Conservation (phyloP, 1,140 invertebrate genomes). For the Andricus grossulariae region DNA sequence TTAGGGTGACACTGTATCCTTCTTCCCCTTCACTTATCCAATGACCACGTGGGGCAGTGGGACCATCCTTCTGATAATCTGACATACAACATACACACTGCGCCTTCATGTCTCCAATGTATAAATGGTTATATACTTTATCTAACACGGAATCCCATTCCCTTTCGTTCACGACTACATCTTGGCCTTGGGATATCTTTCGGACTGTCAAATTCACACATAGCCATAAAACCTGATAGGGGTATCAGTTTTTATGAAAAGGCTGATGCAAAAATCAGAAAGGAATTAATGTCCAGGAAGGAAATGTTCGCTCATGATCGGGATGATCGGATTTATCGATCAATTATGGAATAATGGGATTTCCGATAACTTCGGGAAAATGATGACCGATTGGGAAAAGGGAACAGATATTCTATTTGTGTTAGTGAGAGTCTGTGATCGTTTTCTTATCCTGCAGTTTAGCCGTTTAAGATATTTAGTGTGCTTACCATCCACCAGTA, state of each 20-base stretch:
- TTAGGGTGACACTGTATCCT: neutral
- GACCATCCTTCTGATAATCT: neutral
- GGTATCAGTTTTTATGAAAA: neutral
- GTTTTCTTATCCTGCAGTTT: too few species aligned
- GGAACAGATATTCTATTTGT: too few species aligned
- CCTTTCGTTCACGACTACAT: neutral
- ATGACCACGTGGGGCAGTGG: neutral
- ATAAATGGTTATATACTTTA: constrained; percentile 14
- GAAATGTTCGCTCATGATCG: too few species aligned
- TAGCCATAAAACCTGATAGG: neutral
- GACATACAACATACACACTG: neutral
- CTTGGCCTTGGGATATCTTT: neutral
- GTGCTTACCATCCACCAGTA: too few species aligned
- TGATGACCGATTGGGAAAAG: too few species aligned
- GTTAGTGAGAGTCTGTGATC: too few species aligned
- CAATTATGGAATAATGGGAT: too few species aligned
- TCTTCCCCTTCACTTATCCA: constrained; percentile 10
- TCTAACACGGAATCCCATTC: constrained; percentile 1
- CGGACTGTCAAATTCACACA: neutral
- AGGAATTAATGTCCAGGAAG: too few species aligned
- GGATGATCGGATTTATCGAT: too few species aligned
- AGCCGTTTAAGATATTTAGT: too few species aligned
- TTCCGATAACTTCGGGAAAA: too few species aligned
- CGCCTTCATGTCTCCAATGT: neutral
- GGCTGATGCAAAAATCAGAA: too few species aligned